Evolutionary conservation across 2,113 vertebrate genomes (phyloP).

Genomic region (Edolisoma coerulescens): DNA sequence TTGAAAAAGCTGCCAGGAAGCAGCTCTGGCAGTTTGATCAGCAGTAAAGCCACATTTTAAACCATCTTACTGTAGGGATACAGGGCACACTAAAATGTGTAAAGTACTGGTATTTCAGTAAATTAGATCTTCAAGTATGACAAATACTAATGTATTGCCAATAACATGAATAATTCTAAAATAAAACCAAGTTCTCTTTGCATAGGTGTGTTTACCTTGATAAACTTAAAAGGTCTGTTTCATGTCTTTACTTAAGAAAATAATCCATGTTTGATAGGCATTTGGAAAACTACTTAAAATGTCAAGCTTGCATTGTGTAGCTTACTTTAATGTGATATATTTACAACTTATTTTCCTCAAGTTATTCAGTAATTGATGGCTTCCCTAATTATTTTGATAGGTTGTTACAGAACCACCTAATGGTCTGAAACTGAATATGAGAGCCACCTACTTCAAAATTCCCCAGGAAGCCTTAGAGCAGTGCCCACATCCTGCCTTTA

Average conservation of each 20-base stretch:
- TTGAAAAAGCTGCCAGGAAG: neutral
- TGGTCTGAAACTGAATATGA: constrained; percentile 93
- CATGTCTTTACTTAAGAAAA: neutral
- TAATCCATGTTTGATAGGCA: neutral
- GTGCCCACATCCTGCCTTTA: constrained; percentile 86
- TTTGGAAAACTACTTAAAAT: neutral
- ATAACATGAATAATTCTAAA: neutral
- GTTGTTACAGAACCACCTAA: constrained; percentile 95
- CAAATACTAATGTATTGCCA: neutral
- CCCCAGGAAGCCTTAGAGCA: constrained; percentile 71
- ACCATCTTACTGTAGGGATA: neutral
- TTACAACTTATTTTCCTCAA: neutral
- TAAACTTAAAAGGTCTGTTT: neutral
- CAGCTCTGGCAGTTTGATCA: neutral
- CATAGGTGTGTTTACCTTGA: neutral
- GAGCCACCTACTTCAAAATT: constrained; percentile 92
- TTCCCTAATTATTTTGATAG: constrained; percentile 59
- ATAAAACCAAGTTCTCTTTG: neutral
- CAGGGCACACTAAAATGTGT: neutral
- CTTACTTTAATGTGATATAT: neutral
- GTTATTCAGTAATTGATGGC: neutral
- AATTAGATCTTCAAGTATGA: neutral
- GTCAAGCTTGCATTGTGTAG: neutral
- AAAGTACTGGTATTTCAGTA: neutral
- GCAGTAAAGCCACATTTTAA: neutral